These are phyloP conservation scores for Myotis davidii DNA, from an alignment of 2,113 vertebrate genomes.

Conservation along the genomic window DNA sequence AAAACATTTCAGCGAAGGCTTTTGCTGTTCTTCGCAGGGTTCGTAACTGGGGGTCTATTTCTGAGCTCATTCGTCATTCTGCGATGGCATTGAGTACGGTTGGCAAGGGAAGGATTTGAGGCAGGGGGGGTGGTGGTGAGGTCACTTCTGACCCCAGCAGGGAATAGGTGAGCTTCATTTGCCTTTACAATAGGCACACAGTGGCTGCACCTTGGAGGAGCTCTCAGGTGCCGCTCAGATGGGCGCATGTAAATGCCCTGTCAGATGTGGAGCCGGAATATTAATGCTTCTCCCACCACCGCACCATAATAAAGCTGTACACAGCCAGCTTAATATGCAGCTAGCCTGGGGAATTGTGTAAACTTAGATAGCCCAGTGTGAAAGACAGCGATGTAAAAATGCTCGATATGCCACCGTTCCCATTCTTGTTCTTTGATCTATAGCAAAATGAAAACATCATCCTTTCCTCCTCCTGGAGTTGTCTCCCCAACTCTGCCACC, in stretches of 20 bases:
- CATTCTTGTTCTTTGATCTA: conserved; percentile 84
- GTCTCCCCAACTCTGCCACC: conserved; percentile 69
- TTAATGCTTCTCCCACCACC: conserved; percentile 86
- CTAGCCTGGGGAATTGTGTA: conserved; percentile 86
- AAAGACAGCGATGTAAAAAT: conserved; percentile 83
- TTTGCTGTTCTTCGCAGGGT: conserved; percentile 78
- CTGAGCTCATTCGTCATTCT: conserved; percentile 90
- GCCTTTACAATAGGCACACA: conserved; percentile 88
- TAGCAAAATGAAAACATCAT: conserved; percentile 81
- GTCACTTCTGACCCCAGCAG: conserved; percentile 87
- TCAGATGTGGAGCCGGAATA: conserved; percentile 87
- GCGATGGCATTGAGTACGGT: conserved; percentile 88
- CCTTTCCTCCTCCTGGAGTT: conserved; percentile 66
- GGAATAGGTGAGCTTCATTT: conserved; percentile 92
- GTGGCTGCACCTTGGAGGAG: conserved; percentile 86
- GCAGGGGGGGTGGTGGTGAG: conserved; percentile 87
- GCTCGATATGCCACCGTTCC: conserved; percentile 80
- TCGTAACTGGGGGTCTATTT: conserved; percentile 88
- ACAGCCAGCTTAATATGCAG: conserved; percentile 87
- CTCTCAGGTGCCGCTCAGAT: conserved; percentile 90
- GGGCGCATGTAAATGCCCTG: conserved; percentile 91
- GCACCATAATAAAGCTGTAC: conserved; percentile 88
- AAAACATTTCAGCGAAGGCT: conserved; percentile 81
- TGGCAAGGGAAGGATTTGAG: conserved; percentile 88
- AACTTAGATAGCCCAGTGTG: conserved; percentile 85